phyloP scores from a whole-genome alignment of 2,113 vertebrate genomes.

The Stomatorhinus ivindoensis region DNA sequence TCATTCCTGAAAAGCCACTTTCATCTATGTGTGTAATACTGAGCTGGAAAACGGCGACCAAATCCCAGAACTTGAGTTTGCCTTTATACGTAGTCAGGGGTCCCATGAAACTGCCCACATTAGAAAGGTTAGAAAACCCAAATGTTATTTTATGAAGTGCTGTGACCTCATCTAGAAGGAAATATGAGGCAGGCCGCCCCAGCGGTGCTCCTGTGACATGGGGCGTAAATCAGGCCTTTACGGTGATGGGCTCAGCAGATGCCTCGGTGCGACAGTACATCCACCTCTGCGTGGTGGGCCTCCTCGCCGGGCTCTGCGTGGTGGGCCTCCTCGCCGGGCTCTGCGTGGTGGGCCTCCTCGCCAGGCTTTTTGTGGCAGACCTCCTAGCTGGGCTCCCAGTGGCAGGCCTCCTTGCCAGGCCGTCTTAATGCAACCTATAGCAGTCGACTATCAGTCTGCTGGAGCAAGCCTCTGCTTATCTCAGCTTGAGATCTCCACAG shows the following conservation, averaged over 20 bases:
- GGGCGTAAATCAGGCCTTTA: slow-evolving; percentile 37
- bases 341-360: slow-evolving; percentile 31
- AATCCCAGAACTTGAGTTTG: slow-evolving; percentile 30
- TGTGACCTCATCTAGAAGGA: slow-evolving; percentile 26
- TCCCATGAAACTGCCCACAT: slow-evolving; percentile 24
- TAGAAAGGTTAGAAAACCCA: slow-evolving; percentile 20
- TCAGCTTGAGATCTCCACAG: background rate
- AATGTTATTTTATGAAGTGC: slow-evolving; percentile 38
- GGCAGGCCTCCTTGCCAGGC: slow-evolving; percentile 20
- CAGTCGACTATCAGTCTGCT: background rate
- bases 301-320: slow-evolving; percentile 25
- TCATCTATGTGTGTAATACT: slow-evolving; percentile 8
- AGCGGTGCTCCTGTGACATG: background rate
- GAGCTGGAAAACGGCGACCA: slow-evolving; percentile 5
- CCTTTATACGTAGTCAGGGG: slow-evolving; percentile 26
- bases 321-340: slow-evolving; percentile 26
- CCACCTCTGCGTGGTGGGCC: slow-evolving; percentile 28
- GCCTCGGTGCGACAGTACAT: background rate
- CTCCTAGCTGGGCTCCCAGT: slow-evolving; percentile 15
- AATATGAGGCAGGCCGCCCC: background rate
- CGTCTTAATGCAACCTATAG: background rate
- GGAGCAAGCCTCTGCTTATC: background rate
- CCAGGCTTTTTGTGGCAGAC: background rate
- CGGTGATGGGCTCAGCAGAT: slow-evolving; percentile 34
- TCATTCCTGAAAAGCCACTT: background rate